Evolutionary conservation across 2,797 vertebrate genomes (phyloP), one percentile per base, ranked within the genome.

Genomic region (Podarcis lilfordi): DNA sequence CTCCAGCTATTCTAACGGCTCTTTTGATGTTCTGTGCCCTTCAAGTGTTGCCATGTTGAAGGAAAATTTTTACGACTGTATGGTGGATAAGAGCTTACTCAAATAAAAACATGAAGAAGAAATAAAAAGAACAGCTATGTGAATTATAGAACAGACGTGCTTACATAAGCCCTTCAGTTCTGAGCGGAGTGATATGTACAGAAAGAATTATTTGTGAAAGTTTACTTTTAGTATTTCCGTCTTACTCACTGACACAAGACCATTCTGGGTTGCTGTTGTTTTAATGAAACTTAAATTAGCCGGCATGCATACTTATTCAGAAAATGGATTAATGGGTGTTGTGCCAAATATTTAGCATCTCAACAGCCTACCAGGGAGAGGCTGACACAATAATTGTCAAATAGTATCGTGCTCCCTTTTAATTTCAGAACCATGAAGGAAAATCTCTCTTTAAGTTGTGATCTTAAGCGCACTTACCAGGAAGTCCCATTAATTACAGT

Each of bases 271-370:
- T 71, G 72, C 19, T 61, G 59, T 61, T 64, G 17, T 64, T 64
- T 64, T 64, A 64, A 64, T 64, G 61, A 64, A 64, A 19, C 17
- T 64, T 64, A 64, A 19, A 64, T 64, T 64, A 64, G 61, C 71
- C 89, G 87, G 43, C 82, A 87, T 92, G 82, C 90, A 61, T 94
- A 93, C 92, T 92, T 88, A 90, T 68, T 64, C 66, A 91, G 40
- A 84, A 90, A 91, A 77, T 84, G 50, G 93, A 91, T 92, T 92
- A 82, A 91, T 82, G 89, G 19, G 8, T 92, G 35, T 68, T 92
- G 64, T 92, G 87, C 72, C 80, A 92, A 95, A 94, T 88, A 89
- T 85, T 89, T 55, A 91, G 88, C 86, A 79, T 86, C 71, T 93
- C 86, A 95, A 92, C 75, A 74, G 19, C 89, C 32, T 32, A 15